Percentiles rank a stretch among this genome's conserved stretches.
These are phyloP conservation scores for Lumbricus terrestris DNA, from an alignment of 2,888 invertebrate species.

Conservation along the genomic window DNA sequence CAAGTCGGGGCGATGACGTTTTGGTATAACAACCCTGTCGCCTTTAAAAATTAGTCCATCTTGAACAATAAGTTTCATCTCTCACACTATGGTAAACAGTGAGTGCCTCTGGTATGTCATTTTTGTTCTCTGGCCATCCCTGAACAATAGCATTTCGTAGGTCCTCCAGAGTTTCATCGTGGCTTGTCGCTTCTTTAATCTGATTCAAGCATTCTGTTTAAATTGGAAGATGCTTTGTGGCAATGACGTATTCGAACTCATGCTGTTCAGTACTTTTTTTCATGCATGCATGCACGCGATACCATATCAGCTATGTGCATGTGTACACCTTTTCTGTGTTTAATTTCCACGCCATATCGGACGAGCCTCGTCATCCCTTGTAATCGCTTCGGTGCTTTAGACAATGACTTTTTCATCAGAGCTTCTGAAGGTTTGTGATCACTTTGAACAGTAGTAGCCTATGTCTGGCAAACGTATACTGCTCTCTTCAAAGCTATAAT, in stretches of 20 bases:
- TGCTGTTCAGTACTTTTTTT: not conserved
- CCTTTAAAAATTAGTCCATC: not conserved
- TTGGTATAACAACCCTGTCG: not conserved
- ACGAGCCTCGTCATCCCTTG: constrained; percentile 32
- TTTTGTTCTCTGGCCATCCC: not conserved
- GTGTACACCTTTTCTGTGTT: constrained; percentile 34
- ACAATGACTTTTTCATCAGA: constrained; percentile 26
- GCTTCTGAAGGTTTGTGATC: constrained; percentile 37
- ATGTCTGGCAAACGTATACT: constrained; percentile 33
- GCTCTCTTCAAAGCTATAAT: too few species aligned
- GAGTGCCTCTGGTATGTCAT: not conserved
- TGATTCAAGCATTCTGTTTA: not conserved
- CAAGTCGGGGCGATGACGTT: not conserved
- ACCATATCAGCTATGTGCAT: constrained; percentile 37
- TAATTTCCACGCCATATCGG: constrained; percentile 30
- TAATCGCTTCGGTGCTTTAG: constrained; percentile 27
- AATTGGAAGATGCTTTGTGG: not conserved
- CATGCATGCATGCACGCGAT: constrained; percentile 26
- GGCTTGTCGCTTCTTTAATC: not conserved
- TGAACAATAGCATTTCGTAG: not conserved
- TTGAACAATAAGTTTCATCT: not conserved
- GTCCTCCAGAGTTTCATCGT: not conserved
- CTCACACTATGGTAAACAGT: not conserved
- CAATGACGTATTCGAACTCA: not conserved
- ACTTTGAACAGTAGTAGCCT: constrained; percentile 32